Evolutionary conservation across 2,888 invertebrate genomes (phyloP).

Genomic region (Cosmorhoe ocellata): DNA sequence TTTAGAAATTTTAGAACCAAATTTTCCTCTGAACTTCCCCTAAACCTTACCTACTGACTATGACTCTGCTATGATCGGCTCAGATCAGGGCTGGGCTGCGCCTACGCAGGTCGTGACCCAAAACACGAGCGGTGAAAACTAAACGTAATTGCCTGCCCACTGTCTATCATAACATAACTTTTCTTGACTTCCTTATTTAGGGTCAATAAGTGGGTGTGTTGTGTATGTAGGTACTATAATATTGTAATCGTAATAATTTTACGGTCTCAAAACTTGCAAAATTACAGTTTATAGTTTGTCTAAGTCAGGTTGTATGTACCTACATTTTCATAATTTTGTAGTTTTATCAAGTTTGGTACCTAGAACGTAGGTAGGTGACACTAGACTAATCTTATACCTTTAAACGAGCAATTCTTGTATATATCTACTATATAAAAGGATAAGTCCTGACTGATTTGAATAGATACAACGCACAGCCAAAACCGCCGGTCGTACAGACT

Average conservation of each 20-base stretch:
- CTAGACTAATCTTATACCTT: no score
- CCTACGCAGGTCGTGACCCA: slow-evolving; percentile 65
- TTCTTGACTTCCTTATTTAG: slow-evolving; percentile 28
- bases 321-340: no score
- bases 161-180: slow-evolving; percentile 34
- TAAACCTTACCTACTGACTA: background rate
- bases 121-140: slow-evolving; percentile 49
- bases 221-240: background rate
- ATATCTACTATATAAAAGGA: no score
- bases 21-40: background rate
- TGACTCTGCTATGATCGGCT: slow-evolving; percentile 35
- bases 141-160: slow-evolving; percentile 37
- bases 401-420: no score
- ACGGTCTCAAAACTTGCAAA: slow-evolving; percentile 1
- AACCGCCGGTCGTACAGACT: no score
- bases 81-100: slow-evolving; percentile 47
- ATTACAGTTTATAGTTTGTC: background rate
- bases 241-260: slow-evolving; percentile 19
- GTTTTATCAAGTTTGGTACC: no score
- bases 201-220: slow-evolving; percentile 24
- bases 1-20: background rate
- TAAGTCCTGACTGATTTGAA: no score
- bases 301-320: no score
- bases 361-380: no score
- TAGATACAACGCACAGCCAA: no score